Evolutionary conservation across 1,140 invertebrate species (phyloP).

Genomic region (Aphaenogaster floridana): DNA sequence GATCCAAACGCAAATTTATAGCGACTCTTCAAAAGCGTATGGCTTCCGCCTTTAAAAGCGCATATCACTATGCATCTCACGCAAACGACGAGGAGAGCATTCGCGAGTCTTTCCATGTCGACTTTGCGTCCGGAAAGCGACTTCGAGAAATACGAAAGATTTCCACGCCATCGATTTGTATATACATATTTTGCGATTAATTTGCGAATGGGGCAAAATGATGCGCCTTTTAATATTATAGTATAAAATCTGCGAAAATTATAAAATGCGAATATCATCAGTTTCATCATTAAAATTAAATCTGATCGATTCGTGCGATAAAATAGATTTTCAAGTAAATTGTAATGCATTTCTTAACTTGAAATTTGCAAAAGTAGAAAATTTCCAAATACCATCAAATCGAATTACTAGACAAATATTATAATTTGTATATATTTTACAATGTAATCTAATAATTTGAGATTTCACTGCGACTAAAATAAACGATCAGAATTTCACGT

Average conservation of each 20-base stretch:
- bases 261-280: not conserved
- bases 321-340: not conserved
- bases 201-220: constrained; percentile 11
- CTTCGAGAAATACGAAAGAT: constrained; percentile 17
- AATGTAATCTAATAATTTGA: not conserved
- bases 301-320: not conserved
- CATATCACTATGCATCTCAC: constrained; percentile 59
- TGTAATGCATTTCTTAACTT: not conserved
- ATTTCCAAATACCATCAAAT: not conserved
- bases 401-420: not conserved
- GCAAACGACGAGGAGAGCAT: constrained; percentile 30
- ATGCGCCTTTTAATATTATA: not conserved
- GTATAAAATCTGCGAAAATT: not conserved
- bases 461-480: not conserved
- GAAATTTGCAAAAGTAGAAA: not conserved
- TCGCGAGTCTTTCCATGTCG: constrained; percentile 33
- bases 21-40: constrained; percentile 51
- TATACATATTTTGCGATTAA: constrained; percentile 24
- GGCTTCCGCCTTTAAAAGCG: constrained; percentile 40
- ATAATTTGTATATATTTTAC: not conserved
- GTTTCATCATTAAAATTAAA: not conserved
- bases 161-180: constrained; percentile 25
- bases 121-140: constrained; percentile 24
- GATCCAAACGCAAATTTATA: constrained; percentile 62
- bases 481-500: not conserved